A percentile compares a stretch with the other conserved stretches of the same genome.
These are phyloP conservation scores for Cebidichthys violaceus DNA, from an alignment of 2,113 vertebrate species.

Conservation along the genomic window DNA sequence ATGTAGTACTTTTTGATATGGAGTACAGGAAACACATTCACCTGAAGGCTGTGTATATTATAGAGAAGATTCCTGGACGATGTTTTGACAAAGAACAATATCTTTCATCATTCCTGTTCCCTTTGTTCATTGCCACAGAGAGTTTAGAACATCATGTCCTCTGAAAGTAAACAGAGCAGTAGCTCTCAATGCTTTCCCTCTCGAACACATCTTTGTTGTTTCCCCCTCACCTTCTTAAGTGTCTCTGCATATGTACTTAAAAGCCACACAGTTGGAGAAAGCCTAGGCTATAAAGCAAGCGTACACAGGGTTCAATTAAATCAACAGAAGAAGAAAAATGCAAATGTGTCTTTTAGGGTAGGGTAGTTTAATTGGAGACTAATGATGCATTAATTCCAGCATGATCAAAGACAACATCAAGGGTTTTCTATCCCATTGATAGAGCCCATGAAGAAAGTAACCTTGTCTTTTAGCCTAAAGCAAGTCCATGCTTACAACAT, in stretches of 20 bases:
- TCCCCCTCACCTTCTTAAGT: not conserved
- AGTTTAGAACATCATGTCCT: not conserved
- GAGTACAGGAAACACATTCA: not conserved
- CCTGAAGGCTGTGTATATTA: not conserved
- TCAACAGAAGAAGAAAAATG: not conserved
- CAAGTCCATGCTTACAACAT: not conserved
- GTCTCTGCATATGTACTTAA: not conserved
- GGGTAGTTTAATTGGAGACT: not conserved
- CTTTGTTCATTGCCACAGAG: not conserved
- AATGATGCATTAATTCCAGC: not conserved
- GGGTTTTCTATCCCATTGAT: not conserved
- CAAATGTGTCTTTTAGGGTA: not conserved
- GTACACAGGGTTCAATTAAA: not conserved
- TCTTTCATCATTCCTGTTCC: not conserved
- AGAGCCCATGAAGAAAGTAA: not conserved
- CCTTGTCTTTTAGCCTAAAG: not conserved
- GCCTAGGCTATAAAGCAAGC: not conserved
- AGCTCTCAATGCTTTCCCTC: not conserved
- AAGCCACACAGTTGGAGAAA: not conserved
- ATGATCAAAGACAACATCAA: not conserved
- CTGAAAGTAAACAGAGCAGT: slow-evolving; percentile 5
- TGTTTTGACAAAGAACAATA: not conserved
- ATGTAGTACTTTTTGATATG: not conserved
- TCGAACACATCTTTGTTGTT: not conserved
- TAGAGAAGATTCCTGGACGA: not conserved